Percentiles rank a stretch among this genome's conserved stretches.
Conservation (phyloP, 2,888 invertebrate genomes). For the Dryocosmus kuriphilus region DNA sequence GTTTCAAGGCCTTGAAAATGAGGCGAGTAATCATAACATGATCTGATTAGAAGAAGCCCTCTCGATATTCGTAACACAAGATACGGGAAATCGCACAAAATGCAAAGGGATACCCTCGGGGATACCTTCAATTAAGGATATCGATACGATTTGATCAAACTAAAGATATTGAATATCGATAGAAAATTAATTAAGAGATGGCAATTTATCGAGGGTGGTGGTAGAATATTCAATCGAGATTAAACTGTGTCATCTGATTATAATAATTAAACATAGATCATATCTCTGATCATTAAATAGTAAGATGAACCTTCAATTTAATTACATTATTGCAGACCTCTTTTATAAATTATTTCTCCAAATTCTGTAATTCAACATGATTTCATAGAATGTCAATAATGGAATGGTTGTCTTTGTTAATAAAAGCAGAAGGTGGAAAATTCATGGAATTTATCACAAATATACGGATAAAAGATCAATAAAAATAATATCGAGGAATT, state of each 20-base stretch:
- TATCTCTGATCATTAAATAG: neutral
- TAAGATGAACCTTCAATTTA: too few species aligned
- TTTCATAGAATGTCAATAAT: too few species aligned
- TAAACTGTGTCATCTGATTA: neutral
- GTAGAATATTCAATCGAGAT: neutral
- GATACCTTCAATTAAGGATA: neutral
- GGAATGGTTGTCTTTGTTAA: too few species aligned
- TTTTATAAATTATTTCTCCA: too few species aligned
- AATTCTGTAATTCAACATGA: too few species aligned
- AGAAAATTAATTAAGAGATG: neutral
- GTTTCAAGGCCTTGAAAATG: slow-evolving; percentile 34
- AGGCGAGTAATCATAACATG: slow-evolving; percentile 12
- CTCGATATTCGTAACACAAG: neutral
- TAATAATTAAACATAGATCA: neutral
- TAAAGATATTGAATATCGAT: neutral
- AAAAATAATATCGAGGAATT: too few species aligned
- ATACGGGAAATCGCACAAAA: slow-evolving; percentile 7
- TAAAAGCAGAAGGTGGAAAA: too few species aligned
- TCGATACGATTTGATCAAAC: neutral
- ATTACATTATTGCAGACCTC: too few species aligned
- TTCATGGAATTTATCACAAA: too few species aligned
- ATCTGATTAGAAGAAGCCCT: slow-evolving; percentile 36
- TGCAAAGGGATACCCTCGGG: neutral
- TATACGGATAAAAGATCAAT: too few species aligned
- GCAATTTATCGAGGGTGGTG: neutral